Evolutionary conservation across 1,140 invertebrate species (phyloP), one percentile per base, ranked within the genome.

Genomic region (Sesamia nonagrioides): DNA sequence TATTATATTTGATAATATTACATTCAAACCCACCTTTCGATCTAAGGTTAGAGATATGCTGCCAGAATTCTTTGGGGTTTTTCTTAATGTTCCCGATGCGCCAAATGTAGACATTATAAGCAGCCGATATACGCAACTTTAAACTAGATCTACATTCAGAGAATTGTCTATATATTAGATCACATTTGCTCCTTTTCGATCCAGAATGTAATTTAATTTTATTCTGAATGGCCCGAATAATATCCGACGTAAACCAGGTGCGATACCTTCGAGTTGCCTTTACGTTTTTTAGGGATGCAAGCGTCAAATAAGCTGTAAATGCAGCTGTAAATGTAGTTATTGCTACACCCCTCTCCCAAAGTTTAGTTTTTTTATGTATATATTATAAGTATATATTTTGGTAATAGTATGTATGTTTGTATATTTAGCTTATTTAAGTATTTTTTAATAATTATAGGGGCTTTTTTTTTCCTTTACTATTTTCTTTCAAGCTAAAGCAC

Each of bases 1-100:
- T n/a, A n/a, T n/a, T n/a, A n/a, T 56, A 27, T 56, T 56, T 7
- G 52, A 56, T 0, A 17, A n/a, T 56, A 21, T 56, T 6, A 17
- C n/a, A n/a, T n/a, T 80, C 73, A 37, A 80, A 77, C 5, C 79
- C 73, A 45, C 79, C 73, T 18, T 77, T 80, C 0, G 68, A 72
- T 1, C 79, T 45, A 1, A 80, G 58, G 13, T 48, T 80, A 3
- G 56, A 27, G 3, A 27, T 3, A 27, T 27, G 27, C 27, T 27
- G 27, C 27, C 27, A 27, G 27, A 27, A 27, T 27, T 27, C 27
- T 1, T 27, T 27, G 27, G 27, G 27, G 27, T 27, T 27, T 3
- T 27, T 27, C 27, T 27, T 27, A 27, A 27, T 27, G 27, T 27
- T 27, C 27, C 27, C 27, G 27, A 27, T 42, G 9, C 37, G 33